Conservation (phyloP, 1,140 invertebrate genomes). For the Plodia interpunctella region DNA sequence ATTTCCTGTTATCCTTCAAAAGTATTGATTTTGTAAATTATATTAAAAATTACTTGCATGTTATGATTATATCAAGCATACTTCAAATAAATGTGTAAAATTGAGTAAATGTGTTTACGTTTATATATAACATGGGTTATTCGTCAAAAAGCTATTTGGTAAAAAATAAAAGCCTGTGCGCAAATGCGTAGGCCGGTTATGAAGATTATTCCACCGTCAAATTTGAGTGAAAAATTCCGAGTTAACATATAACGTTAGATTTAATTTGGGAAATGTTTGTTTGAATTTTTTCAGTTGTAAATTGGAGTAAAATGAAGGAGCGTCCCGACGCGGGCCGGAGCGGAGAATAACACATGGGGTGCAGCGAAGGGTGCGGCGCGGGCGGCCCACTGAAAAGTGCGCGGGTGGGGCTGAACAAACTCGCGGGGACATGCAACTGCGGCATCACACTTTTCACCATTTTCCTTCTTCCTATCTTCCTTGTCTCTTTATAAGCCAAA, state of each 20-base stretch:
- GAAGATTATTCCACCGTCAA: neutral
- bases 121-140: no score
- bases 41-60: neutral
- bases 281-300: slow-evolving; percentile 74
- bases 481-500: slow-evolving; percentile 2
- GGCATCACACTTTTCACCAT: slow-evolving; percentile 27
- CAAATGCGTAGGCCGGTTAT: neutral
- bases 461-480: slow-evolving; percentile 22
- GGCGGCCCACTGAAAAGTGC: slow-evolving; percentile 73
- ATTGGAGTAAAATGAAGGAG: slow-evolving; percentile 76
- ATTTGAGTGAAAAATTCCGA: neutral
- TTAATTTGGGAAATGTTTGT: slow-evolving; percentile 61
- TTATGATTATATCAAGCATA: no score
- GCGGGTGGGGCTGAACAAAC: slow-evolving; percentile 75
- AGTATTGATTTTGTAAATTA: neutral
- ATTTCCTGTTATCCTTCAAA: slow-evolving; percentile 3
- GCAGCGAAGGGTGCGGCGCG: slow-evolving; percentile 72
- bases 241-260: slow-evolving; percentile 22
- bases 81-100: no score
- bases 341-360: slow-evolving; percentile 76
- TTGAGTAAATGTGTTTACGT: no score
- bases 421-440: slow-evolving; percentile 68
- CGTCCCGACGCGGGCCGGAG: slow-evolving; percentile 69
- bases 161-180: no score
- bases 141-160: no score